Evolutionary conservation across 2,797 vertebrate genomes (phyloP).

Genomic region (Sarcoramphus papa): DNA sequence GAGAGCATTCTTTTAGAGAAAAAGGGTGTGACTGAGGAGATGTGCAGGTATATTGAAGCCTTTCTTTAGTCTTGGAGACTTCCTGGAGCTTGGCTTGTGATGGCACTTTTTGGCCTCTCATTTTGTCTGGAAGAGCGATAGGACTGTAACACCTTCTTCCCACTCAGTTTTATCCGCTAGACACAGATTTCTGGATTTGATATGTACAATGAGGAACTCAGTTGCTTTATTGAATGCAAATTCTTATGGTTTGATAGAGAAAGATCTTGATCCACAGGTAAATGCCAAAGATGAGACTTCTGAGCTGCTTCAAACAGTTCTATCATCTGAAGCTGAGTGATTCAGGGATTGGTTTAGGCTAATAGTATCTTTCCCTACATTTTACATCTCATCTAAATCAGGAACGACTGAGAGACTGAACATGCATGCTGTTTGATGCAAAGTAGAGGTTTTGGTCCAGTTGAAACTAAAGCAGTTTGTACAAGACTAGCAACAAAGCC

Average conservation of each 20-base stretch:
- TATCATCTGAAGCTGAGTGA: not conserved
- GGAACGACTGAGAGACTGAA: not conserved
- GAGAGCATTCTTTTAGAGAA: not conserved
- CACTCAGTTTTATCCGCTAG: not conserved
- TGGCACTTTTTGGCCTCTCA: not conserved
- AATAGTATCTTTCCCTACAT: not conserved
- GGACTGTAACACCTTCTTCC: not conserved
- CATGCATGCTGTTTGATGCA: not conserved
- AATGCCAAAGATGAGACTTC: not conserved
- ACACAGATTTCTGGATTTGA: not conserved
- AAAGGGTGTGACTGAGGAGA: not conserved
- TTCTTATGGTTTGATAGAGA: not conserved
- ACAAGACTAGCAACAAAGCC: not conserved
- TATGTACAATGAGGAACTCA: not conserved
- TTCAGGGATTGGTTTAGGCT: not conserved
- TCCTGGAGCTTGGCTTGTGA: not conserved
- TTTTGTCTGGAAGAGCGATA: not conserved
- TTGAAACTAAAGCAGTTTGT: constrained; percentile 1
- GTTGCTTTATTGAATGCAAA: not conserved
- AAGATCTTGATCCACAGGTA: not conserved
- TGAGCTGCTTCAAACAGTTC: not conserved
- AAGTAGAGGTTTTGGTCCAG: not conserved
- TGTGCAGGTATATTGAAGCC: not conserved
- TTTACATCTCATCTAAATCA: not conserved
- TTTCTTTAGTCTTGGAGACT: not conserved